Percentiles rank a stretch among this genome's conserved stretches.
Evolutionary conservation across 1,140 invertebrate species (phyloP).

Genomic region (Platorchestia sp.): DNA sequence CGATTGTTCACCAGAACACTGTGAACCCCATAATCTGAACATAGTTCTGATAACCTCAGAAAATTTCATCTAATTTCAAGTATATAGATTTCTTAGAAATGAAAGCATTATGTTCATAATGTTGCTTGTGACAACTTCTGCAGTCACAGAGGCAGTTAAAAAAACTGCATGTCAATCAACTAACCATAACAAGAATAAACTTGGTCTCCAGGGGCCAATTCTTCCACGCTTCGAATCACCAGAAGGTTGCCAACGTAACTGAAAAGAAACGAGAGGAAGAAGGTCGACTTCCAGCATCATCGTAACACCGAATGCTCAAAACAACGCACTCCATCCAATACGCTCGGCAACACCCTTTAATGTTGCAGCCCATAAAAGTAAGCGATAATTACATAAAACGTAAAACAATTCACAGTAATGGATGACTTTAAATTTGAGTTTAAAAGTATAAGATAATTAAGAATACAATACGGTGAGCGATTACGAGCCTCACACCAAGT

Average conservation of each 20-base stretch:
- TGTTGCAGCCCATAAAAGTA: background rate
- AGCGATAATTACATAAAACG: background rate
- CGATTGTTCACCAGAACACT: background rate
- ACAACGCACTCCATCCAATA: background rate
- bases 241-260: constrained; percentile 48
- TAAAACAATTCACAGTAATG: background rate
- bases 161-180: background rate
- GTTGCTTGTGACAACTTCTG: background rate
- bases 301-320: background rate
- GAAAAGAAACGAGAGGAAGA: background rate
- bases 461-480: background rate
- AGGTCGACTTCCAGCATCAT: background rate
- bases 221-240: constrained; percentile 30
- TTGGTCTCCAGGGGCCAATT: constrained; percentile 12
- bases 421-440: background rate
- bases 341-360: background rate
- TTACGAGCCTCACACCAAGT: too few relatives aligned
- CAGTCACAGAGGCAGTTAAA: background rate
- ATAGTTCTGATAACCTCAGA: background rate
- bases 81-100: background rate
- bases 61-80: too few relatives aligned
- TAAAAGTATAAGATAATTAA: background rate
- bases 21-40: background rate
- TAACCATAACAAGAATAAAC: constrained; percentile 50
- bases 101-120: background rate